Evolutionary conservation across 1,140 invertebrate species (phyloP).

Genomic region (Musca domestica): DNA sequence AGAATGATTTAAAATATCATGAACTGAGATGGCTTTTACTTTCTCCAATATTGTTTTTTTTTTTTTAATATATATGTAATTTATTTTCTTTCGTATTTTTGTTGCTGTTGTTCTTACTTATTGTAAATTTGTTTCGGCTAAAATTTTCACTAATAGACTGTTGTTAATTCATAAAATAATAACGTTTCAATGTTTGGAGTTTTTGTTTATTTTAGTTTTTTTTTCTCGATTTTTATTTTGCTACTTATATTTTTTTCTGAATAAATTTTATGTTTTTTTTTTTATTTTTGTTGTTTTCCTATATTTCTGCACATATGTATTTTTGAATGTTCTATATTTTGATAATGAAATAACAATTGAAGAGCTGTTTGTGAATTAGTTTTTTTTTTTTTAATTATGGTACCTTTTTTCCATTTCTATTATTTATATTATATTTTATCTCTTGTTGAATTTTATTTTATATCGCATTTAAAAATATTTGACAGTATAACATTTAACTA

Average conservation of each 20-base stretch:
- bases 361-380: too few species aligned
- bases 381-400: too few species aligned
- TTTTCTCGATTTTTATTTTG: background rate
- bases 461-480: too few species aligned
- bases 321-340: too few species aligned
- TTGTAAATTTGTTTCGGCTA: slow-evolving; percentile 1
- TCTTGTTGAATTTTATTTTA: too few species aligned
- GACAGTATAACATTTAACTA: too few species aligned
- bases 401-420: too few species aligned
- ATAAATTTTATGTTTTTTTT: background rate
- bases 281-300: background rate
- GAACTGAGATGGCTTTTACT: background rate
- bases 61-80: background rate
- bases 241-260: background rate
- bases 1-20: background rate
- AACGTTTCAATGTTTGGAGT: background rate
- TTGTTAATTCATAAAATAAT: slow-evolving; percentile 10
- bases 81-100: slow-evolving; percentile 1
- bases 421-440: too few species aligned
- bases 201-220: background rate
- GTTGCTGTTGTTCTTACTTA: background rate
- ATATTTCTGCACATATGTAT: too few species aligned
- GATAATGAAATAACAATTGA: too few species aligned
- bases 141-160: slow-evolving; percentile 23
- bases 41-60: background rate